Conservation (phyloP, 2,888 invertebrate species). For the Lasioglossum morio region DNA sequence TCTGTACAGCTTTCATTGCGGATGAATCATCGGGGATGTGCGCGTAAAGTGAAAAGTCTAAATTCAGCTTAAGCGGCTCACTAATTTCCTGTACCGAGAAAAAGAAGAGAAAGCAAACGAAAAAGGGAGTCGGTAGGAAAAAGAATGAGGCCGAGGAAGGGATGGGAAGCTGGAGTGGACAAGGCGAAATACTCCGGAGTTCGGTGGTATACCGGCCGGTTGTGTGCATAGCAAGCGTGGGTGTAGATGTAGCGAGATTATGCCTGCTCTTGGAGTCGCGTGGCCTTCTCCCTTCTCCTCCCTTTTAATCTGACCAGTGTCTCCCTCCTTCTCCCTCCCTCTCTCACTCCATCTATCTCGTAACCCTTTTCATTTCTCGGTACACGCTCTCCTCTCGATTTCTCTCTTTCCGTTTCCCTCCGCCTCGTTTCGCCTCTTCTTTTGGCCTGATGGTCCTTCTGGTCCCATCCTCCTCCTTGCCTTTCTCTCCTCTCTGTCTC, state of each 20-base stretch:
- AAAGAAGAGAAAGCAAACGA: conserved; percentile 44
- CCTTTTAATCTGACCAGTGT: conserved; percentile 52
- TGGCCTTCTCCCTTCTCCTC: conserved; percentile 75
- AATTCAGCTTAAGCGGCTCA: not conserved
- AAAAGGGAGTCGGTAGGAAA: conserved; percentile 37
- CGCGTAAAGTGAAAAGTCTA: not conserved
- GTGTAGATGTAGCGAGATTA: conserved; percentile 80
- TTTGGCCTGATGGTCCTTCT: not conserved
- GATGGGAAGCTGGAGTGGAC: conserved; percentile 65
- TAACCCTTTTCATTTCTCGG: conserved; percentile 1
- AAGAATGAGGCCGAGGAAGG: conserved; percentile 63
- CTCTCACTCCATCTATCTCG: conserved; percentile 36
- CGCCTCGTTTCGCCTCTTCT: conserved; percentile 18
- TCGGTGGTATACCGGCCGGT: conserved; percentile 68
- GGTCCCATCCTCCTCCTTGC: not conserved
- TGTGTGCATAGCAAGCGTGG: conserved; percentile 72
- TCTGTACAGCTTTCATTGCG: not conserved
- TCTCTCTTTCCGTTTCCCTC: conserved; percentile 33
- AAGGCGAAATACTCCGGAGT: conserved; percentile 71
- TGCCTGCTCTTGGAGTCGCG: conserved; percentile 76
- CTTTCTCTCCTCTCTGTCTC: conserved; percentile 8
- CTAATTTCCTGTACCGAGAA: conserved; percentile 18
- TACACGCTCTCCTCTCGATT: conserved; percentile 42
- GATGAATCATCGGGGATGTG: not conserved
- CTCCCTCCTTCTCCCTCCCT: conserved; percentile 37